Evolutionary conservation across 2,888 invertebrate species (phyloP).

Genomic region (Chrysodeixis includens): DNA sequence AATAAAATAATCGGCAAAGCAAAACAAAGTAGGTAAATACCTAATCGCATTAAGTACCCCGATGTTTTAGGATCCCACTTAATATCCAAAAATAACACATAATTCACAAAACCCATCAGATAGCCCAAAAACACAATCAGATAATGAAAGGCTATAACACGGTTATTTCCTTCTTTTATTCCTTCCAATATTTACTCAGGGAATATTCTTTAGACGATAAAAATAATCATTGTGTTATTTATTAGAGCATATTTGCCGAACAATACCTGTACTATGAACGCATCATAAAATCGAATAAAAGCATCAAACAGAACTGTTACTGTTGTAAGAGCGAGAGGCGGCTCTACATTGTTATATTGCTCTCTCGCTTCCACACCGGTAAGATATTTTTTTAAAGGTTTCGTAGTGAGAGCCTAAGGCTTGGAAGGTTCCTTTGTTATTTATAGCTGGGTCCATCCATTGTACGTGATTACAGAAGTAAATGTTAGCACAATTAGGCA

Average conservation of each 20-base stretch:
- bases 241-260: slow-evolving; percentile 23
- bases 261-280: not conserved
- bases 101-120: slow-evolving; percentile 27
- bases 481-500: slow-evolving; percentile 85
- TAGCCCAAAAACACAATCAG: slow-evolving; percentile 51
- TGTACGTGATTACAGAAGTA: slow-evolving; percentile 83
- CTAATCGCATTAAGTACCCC: not conserved
- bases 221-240: slow-evolving; percentile 44
- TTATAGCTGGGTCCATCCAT: slow-evolving; percentile 68
- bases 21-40: not conserved
- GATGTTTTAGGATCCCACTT: slow-evolving; percentile 13
- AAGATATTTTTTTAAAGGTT: no score
- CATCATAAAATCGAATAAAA: no score
- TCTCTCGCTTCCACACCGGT: no score
- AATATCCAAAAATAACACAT: slow-evolving; percentile 28
- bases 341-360: no score
- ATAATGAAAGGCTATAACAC: slow-evolving; percentile 44
- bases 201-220: slow-evolving; percentile 40
- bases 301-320: no score
- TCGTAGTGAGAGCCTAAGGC: slow-evolving; percentile 13
- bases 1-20: not conserved
- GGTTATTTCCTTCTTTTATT: slow-evolving; percentile 33
- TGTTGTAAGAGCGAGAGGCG: no score
- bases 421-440: slow-evolving; percentile 60
- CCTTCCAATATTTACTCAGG: slow-evolving; percentile 46